phyloP scores from a whole-genome alignment of 2,888 invertebrate species.

The Deroplatys truncata region DNA sequence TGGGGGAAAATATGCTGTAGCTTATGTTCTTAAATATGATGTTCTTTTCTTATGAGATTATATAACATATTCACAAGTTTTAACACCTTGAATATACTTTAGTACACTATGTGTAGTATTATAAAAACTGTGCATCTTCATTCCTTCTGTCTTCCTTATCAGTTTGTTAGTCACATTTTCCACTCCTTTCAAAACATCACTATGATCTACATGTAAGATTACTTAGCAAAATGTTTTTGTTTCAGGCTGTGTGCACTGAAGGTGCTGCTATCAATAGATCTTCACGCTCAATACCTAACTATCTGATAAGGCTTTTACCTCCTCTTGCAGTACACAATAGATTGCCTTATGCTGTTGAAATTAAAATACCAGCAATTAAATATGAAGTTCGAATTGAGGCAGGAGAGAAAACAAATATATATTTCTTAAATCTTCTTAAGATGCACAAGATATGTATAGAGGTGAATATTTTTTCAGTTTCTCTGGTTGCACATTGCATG shows the following conservation, averaged over 20 bases:
- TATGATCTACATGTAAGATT: too few species aligned
- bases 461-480: slow-evolving; percentile 35
- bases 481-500: not conserved
- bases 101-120: too few species aligned
- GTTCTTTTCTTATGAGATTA: too few species aligned
- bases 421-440: slow-evolving; percentile 59
- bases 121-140: too few species aligned
- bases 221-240: not conserved
- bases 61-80: too few species aligned
- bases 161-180: not conserved
- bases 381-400: slow-evolving; percentile 60
- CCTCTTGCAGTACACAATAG: slow-evolving; percentile 72
- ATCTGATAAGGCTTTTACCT: slow-evolving; percentile 65
- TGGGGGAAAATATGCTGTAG: too few species aligned
- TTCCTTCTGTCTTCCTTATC: not conserved
- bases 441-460: slow-evolving; percentile 50
- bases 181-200: too few species aligned
- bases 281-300: slow-evolving; percentile 62
- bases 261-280: slow-evolving; percentile 39
- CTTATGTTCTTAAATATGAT: too few species aligned
- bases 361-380: slow-evolving; percentile 50
- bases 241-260: slow-evolving; percentile 29
- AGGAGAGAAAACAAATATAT: slow-evolving; percentile 65
- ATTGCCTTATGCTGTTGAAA: slow-evolving; percentile 66
- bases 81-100: too few species aligned